These are phyloP conservation scores for Parazoanthus swiftii DNA, from an alignment of 92 coral and sea anemone species.

Conservation along the genomic window DNA sequence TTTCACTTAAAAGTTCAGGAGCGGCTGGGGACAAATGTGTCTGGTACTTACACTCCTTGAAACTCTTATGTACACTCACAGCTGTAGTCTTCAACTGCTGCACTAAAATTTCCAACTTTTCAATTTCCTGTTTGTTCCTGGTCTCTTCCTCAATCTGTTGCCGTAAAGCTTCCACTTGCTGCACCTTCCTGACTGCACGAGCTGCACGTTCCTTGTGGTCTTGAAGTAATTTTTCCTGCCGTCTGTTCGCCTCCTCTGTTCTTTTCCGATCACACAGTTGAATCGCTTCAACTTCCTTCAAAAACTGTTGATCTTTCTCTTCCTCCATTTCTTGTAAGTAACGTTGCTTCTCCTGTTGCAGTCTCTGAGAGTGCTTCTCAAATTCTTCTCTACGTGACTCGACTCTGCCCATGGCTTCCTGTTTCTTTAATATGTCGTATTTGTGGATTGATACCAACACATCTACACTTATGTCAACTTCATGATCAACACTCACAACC, in stretches of 20 bases:
- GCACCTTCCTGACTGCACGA: constrained; percentile 63
- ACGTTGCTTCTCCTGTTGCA: constrained; percentile 47
- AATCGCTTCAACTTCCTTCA: constrained; percentile 57
- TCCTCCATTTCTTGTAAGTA: constrained; percentile 53
- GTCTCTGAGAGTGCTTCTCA: constrained; percentile 46
- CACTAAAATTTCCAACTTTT: constrained; percentile 41
- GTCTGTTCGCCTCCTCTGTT: constrained; percentile 54
- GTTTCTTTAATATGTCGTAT: constrained; percentile 52
- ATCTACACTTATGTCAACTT: constrained; percentile 7
- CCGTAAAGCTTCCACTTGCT: constrained; percentile 65
- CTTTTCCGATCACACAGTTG: constrained; percentile 52
- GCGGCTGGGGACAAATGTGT: constrained; percentile 49
- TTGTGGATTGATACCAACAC: constrained; percentile 21
- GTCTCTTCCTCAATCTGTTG: constrained; percentile 68
- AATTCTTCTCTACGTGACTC: constrained; percentile 45
- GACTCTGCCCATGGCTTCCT: constrained; percentile 48
- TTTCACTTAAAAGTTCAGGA: constrained; percentile 49
- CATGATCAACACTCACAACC: constrained; percentile 36
- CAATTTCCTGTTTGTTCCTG: constrained; percentile 57
- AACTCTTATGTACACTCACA: constrained; percentile 46
- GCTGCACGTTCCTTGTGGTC: constrained; percentile 66
- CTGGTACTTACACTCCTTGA: constrained; percentile 52
- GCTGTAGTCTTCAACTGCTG: constrained; percentile 49
- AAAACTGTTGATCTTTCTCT: constrained; percentile 52
- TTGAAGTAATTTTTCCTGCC: constrained; percentile 61